Percentiles rank a stretch among this genome's conserved stretches.
phyloP scores from a whole-genome alignment of 2,797 vertebrate species.

The Lutjanus argentimaculatus region DNA sequence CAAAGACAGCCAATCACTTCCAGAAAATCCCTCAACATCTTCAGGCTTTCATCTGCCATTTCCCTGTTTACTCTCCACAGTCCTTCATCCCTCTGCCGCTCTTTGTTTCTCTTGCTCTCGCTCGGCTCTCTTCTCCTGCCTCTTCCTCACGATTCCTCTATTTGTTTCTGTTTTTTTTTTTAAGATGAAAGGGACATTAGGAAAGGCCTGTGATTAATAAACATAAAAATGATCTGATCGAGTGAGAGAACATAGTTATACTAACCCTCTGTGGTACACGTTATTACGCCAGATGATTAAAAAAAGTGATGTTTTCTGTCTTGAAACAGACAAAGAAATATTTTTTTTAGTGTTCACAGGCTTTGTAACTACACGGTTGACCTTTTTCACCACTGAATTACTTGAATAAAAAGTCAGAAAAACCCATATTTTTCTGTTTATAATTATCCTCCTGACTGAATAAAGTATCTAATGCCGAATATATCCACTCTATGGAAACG shows the following conservation, averaged over 20 bases:
- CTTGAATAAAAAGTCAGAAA: no score
- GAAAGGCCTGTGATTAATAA: conserved; percentile 17
- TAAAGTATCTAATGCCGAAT: no score
- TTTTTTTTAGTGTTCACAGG: no score
- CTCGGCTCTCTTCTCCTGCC: conserved; percentile 1
- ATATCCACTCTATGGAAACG: no score
- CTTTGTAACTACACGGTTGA: no score
- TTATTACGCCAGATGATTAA: no score
- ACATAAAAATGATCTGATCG: conserved; percentile 13
- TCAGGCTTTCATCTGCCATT: conserved; percentile 68
- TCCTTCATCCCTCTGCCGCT: conserved; percentile 45
- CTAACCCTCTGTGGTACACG: no score
- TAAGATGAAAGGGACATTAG: not conserved
- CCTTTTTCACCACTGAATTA: no score
- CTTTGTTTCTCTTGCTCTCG: conserved; percentile 36
- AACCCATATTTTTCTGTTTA: no score
- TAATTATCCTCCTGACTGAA: no score
- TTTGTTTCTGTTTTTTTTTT: not conserved
- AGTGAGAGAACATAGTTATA: not conserved
- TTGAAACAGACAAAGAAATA: no score
- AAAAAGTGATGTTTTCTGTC: no score
- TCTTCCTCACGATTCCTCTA: not conserved
- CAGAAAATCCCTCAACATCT: conserved; percentile 76
- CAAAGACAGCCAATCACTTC: conserved; percentile 78
- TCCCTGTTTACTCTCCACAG: conserved; percentile 59